A percentile compares a stretch with the other conserved stretches of the same genome.
phyloP scores from a whole-genome alignment of 2,888 invertebrate genomes.

The Steromphala cineraria region DNA sequence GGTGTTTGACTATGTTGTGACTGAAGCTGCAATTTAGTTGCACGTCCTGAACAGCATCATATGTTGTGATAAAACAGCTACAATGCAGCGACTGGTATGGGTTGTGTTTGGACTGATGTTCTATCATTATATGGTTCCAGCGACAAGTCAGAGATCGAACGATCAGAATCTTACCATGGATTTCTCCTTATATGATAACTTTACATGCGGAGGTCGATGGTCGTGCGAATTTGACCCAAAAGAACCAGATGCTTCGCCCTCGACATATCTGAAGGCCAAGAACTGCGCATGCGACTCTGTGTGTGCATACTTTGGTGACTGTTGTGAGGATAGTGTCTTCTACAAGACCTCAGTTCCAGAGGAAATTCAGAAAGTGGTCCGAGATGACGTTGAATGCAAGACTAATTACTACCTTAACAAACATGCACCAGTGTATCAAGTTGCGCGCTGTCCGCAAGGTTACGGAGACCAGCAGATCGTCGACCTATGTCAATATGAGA shows the following conservation, averaged over 20 bases:
- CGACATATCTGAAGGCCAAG: not conserved
- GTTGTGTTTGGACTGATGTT: too few species aligned
- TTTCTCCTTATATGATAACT: not conserved
- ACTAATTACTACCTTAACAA: not conserved
- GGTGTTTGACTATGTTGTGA: too few species aligned
- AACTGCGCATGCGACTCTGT: conserved; percentile 49
- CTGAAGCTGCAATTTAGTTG: too few species aligned
- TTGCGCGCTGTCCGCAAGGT: not conserved
- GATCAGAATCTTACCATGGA: too few species aligned
- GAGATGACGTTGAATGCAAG: not conserved
- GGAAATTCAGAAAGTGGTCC: not conserved
- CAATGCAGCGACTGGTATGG: too few species aligned
- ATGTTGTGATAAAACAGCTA: too few species aligned
- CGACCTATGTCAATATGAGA: not conserved
- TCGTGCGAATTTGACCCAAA: not conserved
- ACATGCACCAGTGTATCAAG: not conserved
- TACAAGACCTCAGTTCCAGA: not conserved
- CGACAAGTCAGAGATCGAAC: too few species aligned
- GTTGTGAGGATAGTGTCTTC: conserved; percentile 49
- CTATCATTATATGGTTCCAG: too few species aligned
- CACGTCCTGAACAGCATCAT: too few species aligned
- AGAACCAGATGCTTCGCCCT: not conserved
- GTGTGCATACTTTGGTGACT: conserved; percentile 52
- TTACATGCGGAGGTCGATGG: conserved; percentile 5
- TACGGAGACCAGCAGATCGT: not conserved